Base-by-base conservation (phyloP, 2,113 vertebrate species). In the Ceratotherium simum region DNA sequence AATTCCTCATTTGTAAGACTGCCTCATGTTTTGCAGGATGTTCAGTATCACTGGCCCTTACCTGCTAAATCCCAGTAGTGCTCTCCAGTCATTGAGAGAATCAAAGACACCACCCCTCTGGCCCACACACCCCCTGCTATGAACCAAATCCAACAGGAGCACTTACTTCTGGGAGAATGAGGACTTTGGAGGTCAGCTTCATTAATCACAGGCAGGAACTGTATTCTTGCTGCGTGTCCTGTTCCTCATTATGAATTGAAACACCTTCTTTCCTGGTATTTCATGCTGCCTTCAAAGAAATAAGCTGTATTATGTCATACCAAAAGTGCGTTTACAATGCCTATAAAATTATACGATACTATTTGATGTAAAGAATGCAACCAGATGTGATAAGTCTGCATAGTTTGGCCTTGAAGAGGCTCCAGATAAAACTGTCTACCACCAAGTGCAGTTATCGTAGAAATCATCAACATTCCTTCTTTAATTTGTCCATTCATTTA, bases 371-470 rank as follows among this genome's bases (percentile, higher is more conserved):
- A 91, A 90, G 46, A 89, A 56, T 69, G 18, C 64, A 76, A 73
- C 39, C 31, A 64, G 18, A 86, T 58, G 42, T 25, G 46, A 85
- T 84, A 60, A 92, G 89, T 60, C 42, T 94, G 29, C 17, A 78
- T 78, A 23, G 39, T 62, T 42, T 78, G 78, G 29, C 33, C 25
- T 96, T 78, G 27, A 56, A 90, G 29, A 3, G 0, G 18, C n/a
- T 78, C 60, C 67, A 81, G 36, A 81, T 64, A 84, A 88, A 96
- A 89, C 20, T 54, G 3, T 42, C 78, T 96, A 93, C 51, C 51
- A 73, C 14, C 13, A 90, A 79, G 23, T 25, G 33, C 6, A 8
- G 29, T 73, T 90, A 69, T 39, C 60, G 46, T 78, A 39, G 9
- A 83, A 91, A 85, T 64, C 36, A 48, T 33, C 33, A 62, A 29